Evolutionary conservation across 2,113 vertebrate species (phyloP).

Genomic region (Oceanites oceanicus): DNA sequence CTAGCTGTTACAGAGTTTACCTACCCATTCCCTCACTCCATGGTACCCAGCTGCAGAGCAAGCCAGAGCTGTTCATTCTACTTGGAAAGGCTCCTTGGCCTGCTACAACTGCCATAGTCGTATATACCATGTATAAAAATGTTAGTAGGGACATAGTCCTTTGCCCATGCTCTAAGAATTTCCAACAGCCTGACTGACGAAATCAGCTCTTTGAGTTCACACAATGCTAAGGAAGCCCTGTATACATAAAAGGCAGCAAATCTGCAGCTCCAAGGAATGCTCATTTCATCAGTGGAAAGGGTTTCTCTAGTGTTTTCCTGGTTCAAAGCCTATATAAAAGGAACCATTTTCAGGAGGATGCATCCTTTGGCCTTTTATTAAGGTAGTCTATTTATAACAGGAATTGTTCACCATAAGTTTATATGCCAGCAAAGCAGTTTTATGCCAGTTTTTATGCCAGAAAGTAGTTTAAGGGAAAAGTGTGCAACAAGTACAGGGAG

Average conservation of each 20-base stretch:
- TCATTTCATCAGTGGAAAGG: neutral
- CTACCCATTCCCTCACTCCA: neutral
- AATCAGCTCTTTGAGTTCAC: neutral
- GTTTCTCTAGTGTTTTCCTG: neutral
- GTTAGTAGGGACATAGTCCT: neutral
- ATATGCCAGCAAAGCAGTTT: neutral
- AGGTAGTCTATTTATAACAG: neutral
- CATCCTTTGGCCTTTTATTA: neutral
- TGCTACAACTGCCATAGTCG: neutral
- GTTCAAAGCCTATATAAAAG: neutral
- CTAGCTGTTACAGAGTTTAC: neutral
- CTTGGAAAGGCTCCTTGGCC: neutral
- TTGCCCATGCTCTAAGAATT: neutral
- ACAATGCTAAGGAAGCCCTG: neutral
- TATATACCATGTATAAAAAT: neutral
- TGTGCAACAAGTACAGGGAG: neutral
- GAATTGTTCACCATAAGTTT: neutral
- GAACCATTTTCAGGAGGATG: accelerated
- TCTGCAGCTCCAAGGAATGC: neutral
- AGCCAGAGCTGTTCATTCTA: neutral
- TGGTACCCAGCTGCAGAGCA: neutral
- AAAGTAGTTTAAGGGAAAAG: neutral
- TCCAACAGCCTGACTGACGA: neutral
- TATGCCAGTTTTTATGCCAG: neutral
- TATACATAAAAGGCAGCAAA: neutral